Base-by-base conservation (phyloP, 2,797 vertebrate species). In the Anniella stebbinsi region DNA sequence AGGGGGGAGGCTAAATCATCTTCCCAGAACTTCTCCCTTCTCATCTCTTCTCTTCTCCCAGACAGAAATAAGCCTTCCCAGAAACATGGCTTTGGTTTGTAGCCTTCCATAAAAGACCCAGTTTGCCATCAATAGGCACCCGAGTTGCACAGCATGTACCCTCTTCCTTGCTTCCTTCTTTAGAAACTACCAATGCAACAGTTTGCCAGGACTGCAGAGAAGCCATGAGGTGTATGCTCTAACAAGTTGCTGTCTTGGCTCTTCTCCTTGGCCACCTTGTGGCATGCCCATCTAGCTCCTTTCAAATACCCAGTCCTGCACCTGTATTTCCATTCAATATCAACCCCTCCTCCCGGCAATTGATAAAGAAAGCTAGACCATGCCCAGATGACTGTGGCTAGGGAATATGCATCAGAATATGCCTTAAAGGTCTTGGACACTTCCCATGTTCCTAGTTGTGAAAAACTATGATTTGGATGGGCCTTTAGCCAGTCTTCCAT, bases 1-100 rank as follows among this genome's bases (percentile, higher is more conserved):
- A 48, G 48, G 57, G 80, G 51, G 83, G 66, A 94, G 48, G 91
- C 93, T 90, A 93, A 93, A 92, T 95, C 92, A 92, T 96, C 96
- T 97, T 97, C 95, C 94, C 93, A 92, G 91, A 95, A 95, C 94
- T 92, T 80, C 87, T 94, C 94, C 93, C 95, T 95, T 95, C 95
- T 94, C 96, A 90, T 95, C 96, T 94, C 91, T 88, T 94, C 88
- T 88, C 92, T 95, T 95, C 91, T 93, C 92, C 93, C 90, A 95
- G 94, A 95, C 95, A 95, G 95, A 95, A 96, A 95, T 92, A 93
- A 94, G 92, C 94, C 86, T 94, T 93, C 92, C 90, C 88, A 94
- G 94, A 94, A 95, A 92, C 17, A 54, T 90, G 95, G 94, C 94
- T 94, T 93, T 89, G 88, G 86, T 93, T 89, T 93, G 0, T 0